Evolutionary conservation across 1,140 invertebrate species (phyloP).

Genomic region (Scaptomyza hsui): DNA sequence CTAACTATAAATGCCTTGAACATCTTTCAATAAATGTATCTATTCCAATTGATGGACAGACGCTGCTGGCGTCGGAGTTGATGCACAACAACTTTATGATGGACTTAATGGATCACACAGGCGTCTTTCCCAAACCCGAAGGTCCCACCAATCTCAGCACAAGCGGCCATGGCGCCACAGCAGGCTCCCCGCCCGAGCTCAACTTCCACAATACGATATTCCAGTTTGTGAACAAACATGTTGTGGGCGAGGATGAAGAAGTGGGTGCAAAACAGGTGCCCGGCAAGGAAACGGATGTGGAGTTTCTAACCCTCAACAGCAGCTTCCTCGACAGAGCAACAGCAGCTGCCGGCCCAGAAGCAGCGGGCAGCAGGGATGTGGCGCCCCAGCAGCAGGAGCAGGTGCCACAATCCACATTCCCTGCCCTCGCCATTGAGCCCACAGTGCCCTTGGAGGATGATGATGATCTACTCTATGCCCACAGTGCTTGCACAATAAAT

Average conservation of each 20-base stretch:
- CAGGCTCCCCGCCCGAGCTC: slow-evolving; percentile 61
- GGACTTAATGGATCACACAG: slow-evolving; percentile 63
- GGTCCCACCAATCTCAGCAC: slow-evolving; percentile 67
- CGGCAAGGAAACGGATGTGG: slow-evolving; percentile 31
- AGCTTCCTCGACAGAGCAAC: slow-evolving; percentile 17
- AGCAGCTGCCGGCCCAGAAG: background rate
- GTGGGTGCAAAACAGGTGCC: background rate
- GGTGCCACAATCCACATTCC: slow-evolving; percentile 48
- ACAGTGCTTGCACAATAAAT: slow-evolving; percentile 50
- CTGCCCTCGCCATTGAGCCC: slow-evolving; percentile 60
- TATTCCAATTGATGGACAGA: slow-evolving; percentile 30
- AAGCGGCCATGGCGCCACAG: background rate
- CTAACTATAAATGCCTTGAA: background rate
- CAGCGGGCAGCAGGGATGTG: slow-evolving; percentile 10
- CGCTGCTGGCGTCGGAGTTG: slow-evolving; percentile 69
- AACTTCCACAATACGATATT: slow-evolving; percentile 72
- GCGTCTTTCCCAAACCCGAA: slow-evolving; percentile 56
- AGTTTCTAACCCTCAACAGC: slow-evolving; percentile 44
- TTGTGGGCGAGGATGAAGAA: slow-evolving; percentile 22
- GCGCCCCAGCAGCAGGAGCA: slow-evolving; percentile 32
- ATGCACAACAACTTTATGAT: slow-evolving; percentile 72
- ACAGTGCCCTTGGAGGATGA: slow-evolving; percentile 61
- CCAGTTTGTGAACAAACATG: slow-evolving; percentile 71
- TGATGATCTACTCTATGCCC: slow-evolving; percentile 57
- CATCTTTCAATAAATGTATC: background rate